Percentiles rank a stretch among this genome's conserved stretches.
Conservation (phyloP, 2,113 vertebrate genomes). For the Protobothrops mucrosquamatus region DNA sequence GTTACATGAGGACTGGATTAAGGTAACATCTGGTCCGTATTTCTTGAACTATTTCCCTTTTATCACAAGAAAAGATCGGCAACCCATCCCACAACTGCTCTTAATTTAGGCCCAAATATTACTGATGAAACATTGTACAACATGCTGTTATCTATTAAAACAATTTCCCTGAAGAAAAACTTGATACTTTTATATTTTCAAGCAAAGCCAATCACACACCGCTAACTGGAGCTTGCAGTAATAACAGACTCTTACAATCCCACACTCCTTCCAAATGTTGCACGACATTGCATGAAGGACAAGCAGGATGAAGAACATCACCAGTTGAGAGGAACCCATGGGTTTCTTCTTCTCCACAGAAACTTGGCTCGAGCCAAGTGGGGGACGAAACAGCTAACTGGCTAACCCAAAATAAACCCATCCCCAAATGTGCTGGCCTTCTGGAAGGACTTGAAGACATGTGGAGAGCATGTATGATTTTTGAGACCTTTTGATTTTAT, state of each 20-base stretch:
- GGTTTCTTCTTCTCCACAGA: neutral
- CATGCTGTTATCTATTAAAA: constrained; percentile 86
- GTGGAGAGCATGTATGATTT: neutral
- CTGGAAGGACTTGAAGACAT: neutral
- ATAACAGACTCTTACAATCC: constrained; percentile 67
- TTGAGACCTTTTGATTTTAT: neutral
- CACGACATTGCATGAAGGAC: neutral
- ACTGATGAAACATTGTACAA: constrained; percentile 85
- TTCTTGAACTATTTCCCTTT: constrained; percentile 84
- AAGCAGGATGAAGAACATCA: neutral
- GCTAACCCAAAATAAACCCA: neutral
- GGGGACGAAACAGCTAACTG: neutral
- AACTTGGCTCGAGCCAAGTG: neutral
- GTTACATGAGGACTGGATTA: constrained; percentile 83
- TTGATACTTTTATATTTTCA: constrained; percentile 77
- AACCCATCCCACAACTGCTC: constrained; percentile 83
- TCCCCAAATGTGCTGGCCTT: neutral
- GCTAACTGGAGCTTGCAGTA: constrained; percentile 47
- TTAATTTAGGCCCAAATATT: constrained; percentile 87
- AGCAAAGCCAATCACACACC: constrained; percentile 65
- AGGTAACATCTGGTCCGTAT: constrained; percentile 83
- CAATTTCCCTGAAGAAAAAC: constrained; percentile 80
- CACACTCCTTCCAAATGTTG: constrained; percentile 15
- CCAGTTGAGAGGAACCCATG: neutral
- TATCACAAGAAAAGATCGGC: constrained; percentile 80